Evolutionary conservation across 2,888 invertebrate genomes (phyloP), one percentile per base, ranked within the genome.

Genomic region (Drosophila quasianomalipes): DNA sequence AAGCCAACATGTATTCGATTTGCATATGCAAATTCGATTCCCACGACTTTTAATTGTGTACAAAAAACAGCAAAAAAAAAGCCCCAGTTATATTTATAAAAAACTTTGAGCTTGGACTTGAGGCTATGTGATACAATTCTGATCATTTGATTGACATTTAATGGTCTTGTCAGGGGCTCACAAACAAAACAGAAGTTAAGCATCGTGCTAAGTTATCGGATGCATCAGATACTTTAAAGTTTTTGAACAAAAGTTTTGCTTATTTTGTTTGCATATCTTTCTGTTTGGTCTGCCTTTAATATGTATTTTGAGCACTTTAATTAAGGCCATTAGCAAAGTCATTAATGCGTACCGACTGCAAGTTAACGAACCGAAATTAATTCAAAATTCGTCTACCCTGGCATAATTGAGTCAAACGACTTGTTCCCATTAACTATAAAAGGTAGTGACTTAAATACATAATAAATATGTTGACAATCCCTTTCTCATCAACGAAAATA

Each of bases 11-110:
- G 68, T 70, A 57, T 81, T 67, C 57, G 53, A 85, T 84, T 89
- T 80, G 85, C 82, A 90, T 85, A 86, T 86, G 89, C 89, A 86
- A 90, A 86, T 88, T 71, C 62, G 55, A 83, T 90, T 86, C 85
- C 90, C 85, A 90, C 89, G 90, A 85, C 83, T 90, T 85, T 83
- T 81, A 85, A 85, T 88, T 90, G 79, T 76, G 41, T 61, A 53
- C 62, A 59, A 72, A 77, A 53, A 63, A 51, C 22, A 28, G 6
- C n/a, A 35, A 66, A 57, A 30, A 63, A 67, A 76, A 61, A 72
- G 62, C 65, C 59, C 54, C 55, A 76, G 6, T 49, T 51, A 57
- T 51, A 55, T 33, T 53, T 28, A 28, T 44, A 66, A 74, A 44
- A 41, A 54, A 52, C 68, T 54, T 77, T 77, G 55, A 69, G 81